Evolutionary conservation across 92 coral and sea anemone genomes (phyloP), one percentile per base, ranked within the genome.

Genomic region (Micromussa lordhowensis): DNA sequence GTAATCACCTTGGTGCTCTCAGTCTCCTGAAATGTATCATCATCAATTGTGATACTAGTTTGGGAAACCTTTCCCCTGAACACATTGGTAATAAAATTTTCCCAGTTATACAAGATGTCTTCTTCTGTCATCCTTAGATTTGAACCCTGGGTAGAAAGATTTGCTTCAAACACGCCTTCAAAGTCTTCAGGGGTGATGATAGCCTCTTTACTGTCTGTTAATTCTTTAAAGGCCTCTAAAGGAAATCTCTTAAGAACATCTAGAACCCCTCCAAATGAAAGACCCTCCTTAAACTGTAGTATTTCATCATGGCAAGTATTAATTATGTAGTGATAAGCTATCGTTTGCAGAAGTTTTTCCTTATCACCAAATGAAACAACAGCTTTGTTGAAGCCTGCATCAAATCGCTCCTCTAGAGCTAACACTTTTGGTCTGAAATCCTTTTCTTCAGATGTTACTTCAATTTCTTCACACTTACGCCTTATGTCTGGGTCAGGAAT

Each of bases 251-350:
- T 44, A 64, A 89, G 82, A 76, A 77, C 77, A 61, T 77, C 58
- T 54, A 88, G 88, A 55, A 88, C 73, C 77, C 88, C 91, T 36
- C 85, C 83, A 58, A 78, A 58, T 76, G 79, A 79, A 49, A 88
- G 87, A 58, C 87, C 91, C 72, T 88, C 83, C 64, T 88, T 81
- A n/a, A 88, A 82, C 80, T 82, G 91, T 72, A 80, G 80, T 77
- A 88, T 68, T 88, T 49, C 75, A 71, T 78, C 79, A 75, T 80
- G 83, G 76, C 82, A 80, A 48, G 51, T 86, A 63, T 86, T 72
- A 28, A 86, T 75, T 32, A 86, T 83, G 24, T 69, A 75, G 81
- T 86, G 69, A 44, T 80, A 58, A 35, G 89, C 79, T 28, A 88
- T 53, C 36, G 84, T 80, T 61, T 80, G 49, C 55, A 80, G 58